phyloP scores from a whole-genome alignment of 2,797 vertebrate genomes.

The Molossus alvarezi region DNA sequence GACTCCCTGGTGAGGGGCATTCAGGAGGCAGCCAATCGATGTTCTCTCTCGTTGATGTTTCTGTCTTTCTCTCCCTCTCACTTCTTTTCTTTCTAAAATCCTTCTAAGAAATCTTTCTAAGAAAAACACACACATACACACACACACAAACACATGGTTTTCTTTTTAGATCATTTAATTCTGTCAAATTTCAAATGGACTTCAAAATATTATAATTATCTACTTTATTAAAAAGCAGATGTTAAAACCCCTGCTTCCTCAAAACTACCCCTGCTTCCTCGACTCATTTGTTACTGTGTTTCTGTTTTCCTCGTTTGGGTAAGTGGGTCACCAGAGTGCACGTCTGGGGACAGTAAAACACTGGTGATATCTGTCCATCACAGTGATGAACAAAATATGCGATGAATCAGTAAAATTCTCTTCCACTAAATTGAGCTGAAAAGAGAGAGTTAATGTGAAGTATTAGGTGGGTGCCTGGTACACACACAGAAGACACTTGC shows the following conservation, averaged over 20 bases:
- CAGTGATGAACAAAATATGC: background rate
- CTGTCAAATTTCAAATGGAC: background rate
- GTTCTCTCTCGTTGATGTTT: no score
- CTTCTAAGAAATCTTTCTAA: no score
- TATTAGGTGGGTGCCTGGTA: no score
- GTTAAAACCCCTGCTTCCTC: background rate
- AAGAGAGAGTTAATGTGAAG: background rate
- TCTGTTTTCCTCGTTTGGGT: background rate
- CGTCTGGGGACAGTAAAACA: background rate
- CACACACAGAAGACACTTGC: background rate
- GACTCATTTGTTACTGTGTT: background rate
- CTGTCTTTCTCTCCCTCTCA: no score
- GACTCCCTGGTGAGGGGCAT: no score
- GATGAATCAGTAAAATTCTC: background rate
- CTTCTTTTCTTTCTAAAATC: no score
- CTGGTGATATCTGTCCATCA: no score
- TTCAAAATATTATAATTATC: background rate
- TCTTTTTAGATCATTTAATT: slow-evolving; percentile 2
- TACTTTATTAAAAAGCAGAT: slow-evolving; percentile 3
- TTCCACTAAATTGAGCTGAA: background rate
- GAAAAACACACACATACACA: no score
- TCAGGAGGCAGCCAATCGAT: no score
- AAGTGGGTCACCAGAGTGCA: background rate
- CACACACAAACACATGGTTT: background rate
- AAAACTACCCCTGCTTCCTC: background rate